Evolutionary conservation across 1,140 invertebrate genomes (phyloP), one percentile per base, ranked within the genome.

Genomic region (Drosophila simulans): DNA sequence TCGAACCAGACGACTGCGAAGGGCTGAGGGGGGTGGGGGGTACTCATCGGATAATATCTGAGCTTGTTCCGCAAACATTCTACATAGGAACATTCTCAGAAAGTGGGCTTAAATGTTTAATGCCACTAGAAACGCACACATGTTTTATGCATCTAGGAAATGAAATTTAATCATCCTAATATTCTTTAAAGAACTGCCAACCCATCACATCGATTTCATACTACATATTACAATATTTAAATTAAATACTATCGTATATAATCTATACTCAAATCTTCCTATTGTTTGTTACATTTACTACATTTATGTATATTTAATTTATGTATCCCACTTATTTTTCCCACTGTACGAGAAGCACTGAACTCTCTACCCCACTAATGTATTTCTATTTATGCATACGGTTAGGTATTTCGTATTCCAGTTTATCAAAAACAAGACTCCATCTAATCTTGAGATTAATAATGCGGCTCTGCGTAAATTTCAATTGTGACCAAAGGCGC

Each of bases 391-490:
- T 54, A 55, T 79, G 56, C 39, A 52, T 7, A 20, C 52, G 5
- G 22, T 27, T 71, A 58, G 27, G 46, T 58, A 70, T 74, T 58
- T 59, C 54, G 51, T 13, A 20, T 57, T 63, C 73, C 15, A 57
- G 77, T 64, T 74, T 82, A 86, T 88, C 83, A 83, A 39, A 76
- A 63, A 58, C 60, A 71, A 77, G 57, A 80, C 76, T 89, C 55
- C 46, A 82, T 89, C 83, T 83, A 88, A 88, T 88, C 83, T 89
- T 64, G 63, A 88, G 83, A 88, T 88, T 89, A 88, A 88, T 83
- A 88, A 83, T 80, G 79, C 78, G 83, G 79, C 83, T 79, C 77
- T 88, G 59, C 63, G 79, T 79, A 86, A 71, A 83, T 80, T 85
- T 85, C 81, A 83, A 85, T 82, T 82, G 74, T 60, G 51, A 46